Conservation (phyloP, 2,113 vertebrate genomes). For the Trogon surrucura region DNA sequence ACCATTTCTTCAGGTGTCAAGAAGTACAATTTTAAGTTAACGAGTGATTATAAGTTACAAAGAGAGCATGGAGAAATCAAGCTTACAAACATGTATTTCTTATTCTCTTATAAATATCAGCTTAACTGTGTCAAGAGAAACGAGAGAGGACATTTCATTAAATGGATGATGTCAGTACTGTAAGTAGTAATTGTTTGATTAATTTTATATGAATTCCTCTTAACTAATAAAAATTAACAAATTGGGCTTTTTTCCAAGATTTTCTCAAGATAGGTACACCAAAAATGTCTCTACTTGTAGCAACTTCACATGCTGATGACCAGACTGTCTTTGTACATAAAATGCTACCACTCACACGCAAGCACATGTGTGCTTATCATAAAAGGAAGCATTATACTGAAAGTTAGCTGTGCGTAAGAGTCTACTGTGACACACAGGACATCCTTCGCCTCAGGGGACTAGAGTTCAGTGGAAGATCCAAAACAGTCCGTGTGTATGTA, state of each 20-base stretch:
- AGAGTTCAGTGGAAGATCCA: neutral
- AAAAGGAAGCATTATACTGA: neutral
- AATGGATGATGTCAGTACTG: neutral
- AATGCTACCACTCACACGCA: neutral
- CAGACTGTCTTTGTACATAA: neutral
- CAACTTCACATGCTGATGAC: neutral
- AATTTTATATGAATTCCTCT: neutral
- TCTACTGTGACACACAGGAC: neutral
- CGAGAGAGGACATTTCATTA: neutral
- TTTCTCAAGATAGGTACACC: neutral
- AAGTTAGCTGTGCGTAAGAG: neutral
- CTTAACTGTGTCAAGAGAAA: neutral
- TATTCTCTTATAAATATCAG: neutral
- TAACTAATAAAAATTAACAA: neutral
- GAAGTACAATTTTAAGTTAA: neutral
- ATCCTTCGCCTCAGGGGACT: neutral
- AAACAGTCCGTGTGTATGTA: neutral
- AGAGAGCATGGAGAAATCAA: neutral
- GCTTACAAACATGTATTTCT: neutral
- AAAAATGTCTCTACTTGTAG: neutral
- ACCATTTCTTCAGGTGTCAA: neutral
- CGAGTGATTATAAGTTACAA: neutral
- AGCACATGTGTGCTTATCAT: neutral
- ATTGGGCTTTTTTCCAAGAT: neutral
- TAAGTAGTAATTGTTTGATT: neutral